Conservation (phyloP, 2,888 invertebrate genomes). For the Lithophane semibrunnea region DNA sequence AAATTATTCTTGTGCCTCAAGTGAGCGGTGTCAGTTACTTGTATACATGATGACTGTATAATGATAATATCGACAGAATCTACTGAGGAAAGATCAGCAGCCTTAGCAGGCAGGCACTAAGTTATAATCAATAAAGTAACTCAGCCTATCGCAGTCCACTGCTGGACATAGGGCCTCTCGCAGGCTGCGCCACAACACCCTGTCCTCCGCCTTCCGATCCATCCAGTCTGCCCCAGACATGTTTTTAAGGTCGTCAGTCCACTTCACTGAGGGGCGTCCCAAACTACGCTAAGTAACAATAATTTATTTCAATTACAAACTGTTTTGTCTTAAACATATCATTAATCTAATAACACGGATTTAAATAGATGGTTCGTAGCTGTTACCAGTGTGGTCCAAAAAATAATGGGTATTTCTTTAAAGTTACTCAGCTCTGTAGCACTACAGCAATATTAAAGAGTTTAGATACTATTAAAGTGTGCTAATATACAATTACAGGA, state of each 20-base stretch:
- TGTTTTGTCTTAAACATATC: conserved; percentile 17
- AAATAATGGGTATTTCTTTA: not conserved
- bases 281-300: not conserved
- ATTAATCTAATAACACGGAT: conserved; percentile 18
- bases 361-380: conserved; percentile 3
- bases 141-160: too few species aligned
- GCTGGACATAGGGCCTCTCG: too few species aligned
- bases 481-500: conserved; percentile 19
- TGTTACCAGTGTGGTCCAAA: conserved; percentile 5
- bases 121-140: not conserved
- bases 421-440: conserved; percentile 20
- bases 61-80: not conserved
- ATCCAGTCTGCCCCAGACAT: too few species aligned
- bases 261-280: too few species aligned
- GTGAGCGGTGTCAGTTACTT: not conserved
- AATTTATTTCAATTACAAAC: conserved; percentile 28
- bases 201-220: too few species aligned
- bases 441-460: not conserved
- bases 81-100: not conserved
- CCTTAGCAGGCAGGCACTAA: not conserved
- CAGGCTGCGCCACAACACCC: too few species aligned
- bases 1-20: too few species aligned
- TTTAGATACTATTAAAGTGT: conserved; percentile 17
- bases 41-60: not conserved
- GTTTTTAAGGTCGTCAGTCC: too few species aligned